A percentile compares a stretch with the other conserved stretches of the same genome.
These are phyloP conservation scores for Leiothrix lutea DNA, from an alignment of 2,113 vertebrate species.

Conservation along the genomic window DNA sequence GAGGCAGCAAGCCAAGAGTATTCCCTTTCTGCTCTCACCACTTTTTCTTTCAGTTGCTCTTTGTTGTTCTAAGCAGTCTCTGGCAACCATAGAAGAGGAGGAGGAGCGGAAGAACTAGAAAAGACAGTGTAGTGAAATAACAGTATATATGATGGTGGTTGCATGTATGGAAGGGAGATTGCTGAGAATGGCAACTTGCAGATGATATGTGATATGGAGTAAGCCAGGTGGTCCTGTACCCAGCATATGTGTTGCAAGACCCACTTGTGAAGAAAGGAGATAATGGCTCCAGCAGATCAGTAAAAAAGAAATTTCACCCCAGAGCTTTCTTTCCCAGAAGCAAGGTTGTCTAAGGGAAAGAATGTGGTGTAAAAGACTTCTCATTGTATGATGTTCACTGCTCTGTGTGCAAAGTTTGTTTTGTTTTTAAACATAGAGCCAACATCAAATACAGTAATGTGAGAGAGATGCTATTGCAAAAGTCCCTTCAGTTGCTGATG, in stretches of 20 bases:
- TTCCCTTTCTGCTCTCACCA: not conserved
- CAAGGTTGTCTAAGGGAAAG: not conserved
- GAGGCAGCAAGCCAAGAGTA: not conserved
- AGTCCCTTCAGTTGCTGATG: not conserved
- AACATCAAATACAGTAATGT: not conserved
- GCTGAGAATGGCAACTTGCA: not conserved
- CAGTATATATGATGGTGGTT: not conserved
- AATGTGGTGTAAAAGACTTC: not conserved
- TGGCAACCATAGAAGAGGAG: not conserved
- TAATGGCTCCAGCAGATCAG: not conserved
- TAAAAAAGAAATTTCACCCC: not conserved
- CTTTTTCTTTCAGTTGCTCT: not conserved
- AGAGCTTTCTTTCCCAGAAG: not conserved
- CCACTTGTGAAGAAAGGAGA: not conserved
- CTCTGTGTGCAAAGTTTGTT: not conserved
- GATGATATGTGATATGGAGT: accelerated
- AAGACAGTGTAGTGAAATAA: not conserved
- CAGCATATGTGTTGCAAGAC: not conserved
- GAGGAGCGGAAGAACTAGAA: not conserved
- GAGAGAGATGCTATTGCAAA: not conserved
- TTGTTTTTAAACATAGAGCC: not conserved
- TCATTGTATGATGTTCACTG: not conserved
- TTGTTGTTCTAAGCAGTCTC: not conserved
- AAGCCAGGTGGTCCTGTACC: not conserved
- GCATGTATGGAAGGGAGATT: not conserved